Conservation (phyloP, 2,888 invertebrate species). For the Malthinus flaveolus region DNA sequence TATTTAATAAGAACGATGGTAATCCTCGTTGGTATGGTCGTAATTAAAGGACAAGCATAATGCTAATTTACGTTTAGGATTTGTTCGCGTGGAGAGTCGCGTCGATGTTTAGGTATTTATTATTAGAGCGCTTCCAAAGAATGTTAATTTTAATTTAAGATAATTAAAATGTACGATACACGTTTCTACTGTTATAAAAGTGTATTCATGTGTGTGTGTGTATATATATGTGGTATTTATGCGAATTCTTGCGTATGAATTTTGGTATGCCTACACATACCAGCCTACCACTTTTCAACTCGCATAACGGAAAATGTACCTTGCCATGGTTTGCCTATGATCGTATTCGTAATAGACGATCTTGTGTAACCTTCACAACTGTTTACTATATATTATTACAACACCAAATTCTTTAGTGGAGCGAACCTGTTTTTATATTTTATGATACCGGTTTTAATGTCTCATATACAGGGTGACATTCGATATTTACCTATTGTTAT, state of each 20-base stretch:
- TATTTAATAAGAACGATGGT: background rate
- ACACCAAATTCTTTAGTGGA: constrained; percentile 26
- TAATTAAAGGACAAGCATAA: constrained; percentile 1
- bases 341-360: constrained; percentile 18
- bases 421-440: constrained; percentile 20
- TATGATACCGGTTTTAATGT: constrained; percentile 16
- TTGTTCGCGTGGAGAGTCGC: background rate
- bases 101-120: background rate
- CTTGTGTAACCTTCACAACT: constrained; percentile 25
- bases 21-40: constrained; percentile 2
- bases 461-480: constrained; percentile 2
- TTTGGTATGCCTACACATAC: constrained; percentile 20
- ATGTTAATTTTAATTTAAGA: background rate
- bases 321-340: constrained; percentile 16
- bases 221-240: constrained; percentile 15
- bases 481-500: constrained; percentile 4
- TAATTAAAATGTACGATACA: constrained; percentile 5
- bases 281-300: constrained; percentile 10
- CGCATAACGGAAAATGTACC: constrained; percentile 22
- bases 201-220: constrained; percentile 5
- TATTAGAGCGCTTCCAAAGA: background rate
- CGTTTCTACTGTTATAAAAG: constrained; percentile 6
- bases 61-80: constrained; percentile 1
- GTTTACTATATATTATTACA: constrained; percentile 25
- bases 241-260: constrained; percentile 25